phyloP scores from a whole-genome alignment of 2,113 vertebrate genomes.

The Hyperoodon ampullatus region DNA sequence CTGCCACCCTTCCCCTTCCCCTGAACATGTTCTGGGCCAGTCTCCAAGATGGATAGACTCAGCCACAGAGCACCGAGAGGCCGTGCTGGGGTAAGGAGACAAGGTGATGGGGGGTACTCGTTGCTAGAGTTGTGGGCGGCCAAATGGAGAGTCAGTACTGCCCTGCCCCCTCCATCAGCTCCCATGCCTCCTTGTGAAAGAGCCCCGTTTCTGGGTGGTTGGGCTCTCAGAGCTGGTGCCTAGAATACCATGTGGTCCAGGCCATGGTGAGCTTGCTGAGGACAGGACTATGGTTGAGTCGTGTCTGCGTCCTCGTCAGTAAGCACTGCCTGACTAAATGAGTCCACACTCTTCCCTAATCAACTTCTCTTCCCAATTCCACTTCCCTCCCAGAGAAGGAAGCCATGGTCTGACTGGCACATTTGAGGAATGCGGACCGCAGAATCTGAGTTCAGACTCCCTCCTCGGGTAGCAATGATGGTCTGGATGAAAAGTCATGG shows the following conservation, averaged over 20 bases:
- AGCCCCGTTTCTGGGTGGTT: not conserved
- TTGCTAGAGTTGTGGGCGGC: not conserved
- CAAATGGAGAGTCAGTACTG: not conserved
- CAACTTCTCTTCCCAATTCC: too few relatives aligned
- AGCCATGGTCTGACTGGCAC: not conserved
- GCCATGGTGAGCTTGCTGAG: not conserved
- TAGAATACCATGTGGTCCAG: too few relatives aligned
- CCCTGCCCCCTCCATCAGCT: not conserved
- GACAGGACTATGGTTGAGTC: not conserved
- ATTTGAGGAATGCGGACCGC: not conserved
- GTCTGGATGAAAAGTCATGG: not conserved
- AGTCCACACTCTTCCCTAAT: not conserved
- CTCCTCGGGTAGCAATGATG: not conserved
- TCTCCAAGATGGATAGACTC: not conserved
- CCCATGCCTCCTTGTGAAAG: not conserved
- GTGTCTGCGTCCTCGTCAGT: not conserved
- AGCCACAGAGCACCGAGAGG: not conserved
- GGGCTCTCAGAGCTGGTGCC: not conserved
- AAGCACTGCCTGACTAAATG: not conserved
- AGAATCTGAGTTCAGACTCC: not conserved
- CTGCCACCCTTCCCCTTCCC: not conserved
- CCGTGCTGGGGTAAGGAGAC: not conserved
- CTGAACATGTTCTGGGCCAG: not conserved
- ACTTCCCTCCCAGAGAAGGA: not conserved
- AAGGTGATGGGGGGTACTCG: not conserved